A percentile compares a stretch with the other conserved stretches of the same genome.
Evolutionary conservation across 2,888 invertebrate species (phyloP).

Genomic region (Odontocerum albicorne): DNA sequence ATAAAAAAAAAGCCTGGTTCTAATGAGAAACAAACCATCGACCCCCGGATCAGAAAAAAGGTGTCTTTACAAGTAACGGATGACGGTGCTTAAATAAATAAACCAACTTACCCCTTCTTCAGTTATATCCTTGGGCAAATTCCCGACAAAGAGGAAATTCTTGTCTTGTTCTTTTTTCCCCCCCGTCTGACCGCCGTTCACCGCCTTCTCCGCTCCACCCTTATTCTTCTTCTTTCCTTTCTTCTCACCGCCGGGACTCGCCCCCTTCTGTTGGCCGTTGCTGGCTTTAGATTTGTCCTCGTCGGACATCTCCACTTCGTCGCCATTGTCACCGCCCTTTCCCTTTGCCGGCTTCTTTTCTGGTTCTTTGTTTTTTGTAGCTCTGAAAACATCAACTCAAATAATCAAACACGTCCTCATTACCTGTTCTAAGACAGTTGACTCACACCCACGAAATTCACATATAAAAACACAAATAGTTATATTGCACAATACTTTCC

Average conservation of each 20-base stretch:
- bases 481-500: too few relatives aligned
- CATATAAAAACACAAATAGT: too few relatives aligned
- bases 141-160: constrained; percentile 30
- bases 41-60: not conserved
- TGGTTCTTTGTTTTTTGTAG: constrained; percentile 2
- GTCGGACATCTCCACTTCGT: not conserved
- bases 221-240: constrained; percentile 7
- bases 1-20: too few relatives aligned
- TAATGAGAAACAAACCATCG: too few relatives aligned
- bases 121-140: constrained; percentile 23
- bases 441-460: too few relatives aligned
- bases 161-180: constrained; percentile 12
- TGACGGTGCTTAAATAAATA: not conserved
- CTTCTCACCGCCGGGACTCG: not conserved
- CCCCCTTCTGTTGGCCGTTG: not conserved
- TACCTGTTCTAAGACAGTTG: too few relatives aligned
- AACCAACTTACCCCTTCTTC: constrained; percentile 21
- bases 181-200: not conserved
- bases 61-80: not conserved
- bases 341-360: not conserved
- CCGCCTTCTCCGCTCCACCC: not conserved
- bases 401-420: too few relatives aligned
- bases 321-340: not conserved
- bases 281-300: not conserved
- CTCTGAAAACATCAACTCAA: too few relatives aligned